These are phyloP conservation scores for Plecturocebus donacophilus DNA, from an alignment of 2,113 vertebrate species.

Conservation along the genomic window DNA sequence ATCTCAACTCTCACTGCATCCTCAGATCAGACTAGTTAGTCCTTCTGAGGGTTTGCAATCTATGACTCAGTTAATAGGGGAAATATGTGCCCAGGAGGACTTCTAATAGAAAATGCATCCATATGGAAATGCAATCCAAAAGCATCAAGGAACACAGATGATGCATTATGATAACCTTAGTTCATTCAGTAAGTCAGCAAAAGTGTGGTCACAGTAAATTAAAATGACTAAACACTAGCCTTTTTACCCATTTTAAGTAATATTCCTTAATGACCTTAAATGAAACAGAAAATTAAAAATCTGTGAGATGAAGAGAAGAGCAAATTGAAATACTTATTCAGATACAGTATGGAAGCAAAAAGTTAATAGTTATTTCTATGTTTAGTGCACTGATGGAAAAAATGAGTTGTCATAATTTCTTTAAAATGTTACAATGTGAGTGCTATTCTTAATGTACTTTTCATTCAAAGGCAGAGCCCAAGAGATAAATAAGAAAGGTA, in stretches of 20 bases:
- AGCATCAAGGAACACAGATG: slow-evolving; percentile 37
- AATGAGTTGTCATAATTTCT: slow-evolving; percentile 58
- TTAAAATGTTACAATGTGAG: slow-evolving; percentile 25
- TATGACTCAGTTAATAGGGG: slow-evolving; percentile 10
- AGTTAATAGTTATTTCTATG: slow-evolving; percentile 63
- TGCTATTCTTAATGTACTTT: slow-evolving; percentile 46
- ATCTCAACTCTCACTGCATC: neutral
- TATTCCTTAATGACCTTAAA: slow-evolving; percentile 78
- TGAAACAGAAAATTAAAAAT: slow-evolving; percentile 82
- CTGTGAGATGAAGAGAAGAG: slow-evolving; percentile 76
- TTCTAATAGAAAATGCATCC: slow-evolving; percentile 66
- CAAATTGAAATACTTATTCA: slow-evolving; percentile 77
- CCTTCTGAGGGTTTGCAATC: neutral
- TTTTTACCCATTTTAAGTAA: slow-evolving; percentile 68
- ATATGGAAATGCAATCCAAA: slow-evolving; percentile 67
- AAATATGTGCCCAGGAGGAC: neutral
- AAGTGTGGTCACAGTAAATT: slow-evolving; percentile 74
- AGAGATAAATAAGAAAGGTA: slow-evolving; percentile 55
- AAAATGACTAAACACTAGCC: slow-evolving; percentile 73
- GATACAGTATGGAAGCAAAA: slow-evolving; percentile 63
- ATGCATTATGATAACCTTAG: slow-evolving; percentile 63
- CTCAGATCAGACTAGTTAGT: neutral
- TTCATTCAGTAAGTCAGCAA: slow-evolving; percentile 67
- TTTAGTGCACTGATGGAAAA: slow-evolving; percentile 58
- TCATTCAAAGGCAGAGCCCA: slow-evolving; percentile 38